These are phyloP conservation scores for Drosophila novamexicana DNA, from an alignment of 1,140 invertebrate genomes.

Conservation along the genomic window DNA sequence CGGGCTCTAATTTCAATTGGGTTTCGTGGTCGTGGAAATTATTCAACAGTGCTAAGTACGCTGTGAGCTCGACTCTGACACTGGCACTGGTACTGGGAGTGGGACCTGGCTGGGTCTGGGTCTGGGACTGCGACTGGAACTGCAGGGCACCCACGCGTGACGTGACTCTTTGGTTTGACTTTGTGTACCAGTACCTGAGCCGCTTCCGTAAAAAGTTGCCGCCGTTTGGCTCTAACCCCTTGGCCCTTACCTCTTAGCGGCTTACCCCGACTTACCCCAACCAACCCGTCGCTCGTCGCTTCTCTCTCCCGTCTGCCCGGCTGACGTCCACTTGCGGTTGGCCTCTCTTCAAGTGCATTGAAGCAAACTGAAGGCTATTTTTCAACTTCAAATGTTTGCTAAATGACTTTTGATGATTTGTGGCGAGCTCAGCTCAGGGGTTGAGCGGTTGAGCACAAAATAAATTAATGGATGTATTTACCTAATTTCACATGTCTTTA, in stretches of 20 bases:
- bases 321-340: constrained; percentile 45
- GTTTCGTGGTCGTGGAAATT: constrained; percentile 80
- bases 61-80: constrained; percentile 26
- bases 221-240: constrained; percentile 41
- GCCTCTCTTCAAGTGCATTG: constrained; percentile 78
- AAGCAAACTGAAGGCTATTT: constrained; percentile 82
- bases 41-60: constrained; percentile 80
- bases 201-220: constrained; percentile 80
- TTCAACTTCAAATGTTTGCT: constrained; percentile 83
- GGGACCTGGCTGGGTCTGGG: background rate
- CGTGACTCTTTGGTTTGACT: constrained; percentile 81
- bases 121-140: constrained; percentile 24
- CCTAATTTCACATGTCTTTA: constrained; percentile 62
- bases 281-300: constrained; percentile 6
- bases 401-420: constrained; percentile 83
- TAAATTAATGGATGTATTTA: constrained; percentile 82
- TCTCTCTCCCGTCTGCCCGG: constrained; percentile 34
- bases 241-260: constrained; percentile 13
- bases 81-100: constrained; percentile 1
- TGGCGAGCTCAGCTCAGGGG: constrained; percentile 58
- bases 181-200: constrained; percentile 71
- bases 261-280: constrained; percentile 11
- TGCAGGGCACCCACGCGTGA: constrained; percentile 76
- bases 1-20: constrained; percentile 81
- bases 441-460: constrained; percentile 53